These are phyloP conservation scores for Philhelius pedissequus DNA, from an alignment of 2,888 invertebrate genomes.

Conservation along the genomic window DNA sequence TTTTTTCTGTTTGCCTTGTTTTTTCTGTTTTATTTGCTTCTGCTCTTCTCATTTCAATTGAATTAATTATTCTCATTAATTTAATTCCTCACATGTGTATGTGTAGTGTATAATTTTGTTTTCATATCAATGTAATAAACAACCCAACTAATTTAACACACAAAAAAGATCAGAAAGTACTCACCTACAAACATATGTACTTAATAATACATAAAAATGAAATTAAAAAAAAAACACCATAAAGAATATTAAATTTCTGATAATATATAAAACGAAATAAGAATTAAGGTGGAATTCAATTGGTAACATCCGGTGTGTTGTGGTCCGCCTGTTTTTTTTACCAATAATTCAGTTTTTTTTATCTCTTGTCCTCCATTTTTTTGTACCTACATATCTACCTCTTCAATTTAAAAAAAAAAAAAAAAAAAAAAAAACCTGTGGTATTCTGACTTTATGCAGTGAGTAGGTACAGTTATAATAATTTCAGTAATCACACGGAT, in stretches of 20 bases:
- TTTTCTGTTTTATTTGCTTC: not conserved
- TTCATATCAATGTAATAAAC: constrained; percentile 22
- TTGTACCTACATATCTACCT: constrained; percentile 5
- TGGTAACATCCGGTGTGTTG: constrained; percentile 64
- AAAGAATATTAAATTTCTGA: constrained; percentile 32
- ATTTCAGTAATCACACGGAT: constrained; percentile 54
- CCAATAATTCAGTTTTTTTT: constrained; percentile 4
- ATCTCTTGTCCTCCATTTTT: constrained; percentile 27
- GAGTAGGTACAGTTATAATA: constrained; percentile 14
- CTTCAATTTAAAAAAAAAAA: constrained; percentile 21
- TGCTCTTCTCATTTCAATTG: constrained; percentile 54
- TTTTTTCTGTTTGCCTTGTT: not conserved
- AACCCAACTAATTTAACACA: constrained; percentile 16
- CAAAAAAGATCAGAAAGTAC: too few relatives aligned
- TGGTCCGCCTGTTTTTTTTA: constrained; percentile 41
- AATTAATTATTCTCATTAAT: constrained; percentile 65
- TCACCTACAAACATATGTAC: too few relatives aligned
- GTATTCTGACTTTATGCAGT: constrained; percentile 31
- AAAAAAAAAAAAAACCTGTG: not conserved
- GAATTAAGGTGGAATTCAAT: constrained; percentile 68
- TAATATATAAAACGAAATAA: constrained; percentile 45
- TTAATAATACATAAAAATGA: not conserved
- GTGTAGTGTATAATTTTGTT: not conserved
- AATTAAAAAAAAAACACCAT: not conserved
- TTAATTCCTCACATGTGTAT: constrained; percentile 23